phyloP scores from a whole-genome alignment of 1,140 invertebrate species.

The Hylyphantes graminicola region DNA sequence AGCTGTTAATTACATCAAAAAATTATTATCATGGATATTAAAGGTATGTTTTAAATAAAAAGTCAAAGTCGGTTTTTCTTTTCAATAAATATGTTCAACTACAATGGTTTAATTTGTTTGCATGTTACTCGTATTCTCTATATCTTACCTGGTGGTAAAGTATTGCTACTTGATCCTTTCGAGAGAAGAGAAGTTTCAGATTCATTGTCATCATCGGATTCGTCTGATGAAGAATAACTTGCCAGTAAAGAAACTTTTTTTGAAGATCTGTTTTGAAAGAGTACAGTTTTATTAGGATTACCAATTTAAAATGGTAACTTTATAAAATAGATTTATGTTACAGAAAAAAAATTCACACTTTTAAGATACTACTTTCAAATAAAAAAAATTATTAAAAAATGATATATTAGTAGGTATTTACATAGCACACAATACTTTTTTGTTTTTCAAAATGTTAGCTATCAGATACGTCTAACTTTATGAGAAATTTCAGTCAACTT shows the following conservation, averaged over 20 bases:
- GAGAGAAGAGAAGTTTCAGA: neutral
- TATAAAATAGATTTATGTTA: too few relatives aligned
- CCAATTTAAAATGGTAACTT: too few relatives aligned
- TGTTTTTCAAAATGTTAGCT: too few relatives aligned
- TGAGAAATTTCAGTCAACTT: too few relatives aligned
- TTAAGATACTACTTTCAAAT: too few relatives aligned
- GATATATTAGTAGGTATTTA: too few relatives aligned
- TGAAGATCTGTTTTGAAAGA: neutral
- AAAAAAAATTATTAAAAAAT: too few relatives aligned
- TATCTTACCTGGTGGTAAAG: neutral
- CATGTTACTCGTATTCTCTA: neutral
- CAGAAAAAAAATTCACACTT: too few relatives aligned
- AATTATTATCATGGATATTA: neutral
- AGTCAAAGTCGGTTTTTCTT: neutral
- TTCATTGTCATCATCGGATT: constrained; percentile 28
- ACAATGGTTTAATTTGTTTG: neutral
- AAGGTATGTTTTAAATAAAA: neutral
- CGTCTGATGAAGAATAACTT: constrained; percentile 19
- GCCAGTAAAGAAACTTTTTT: neutral
- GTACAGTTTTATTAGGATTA: too few relatives aligned
- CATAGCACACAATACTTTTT: too few relatives aligned
- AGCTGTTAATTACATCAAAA: neutral
- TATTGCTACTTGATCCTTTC: neutral
- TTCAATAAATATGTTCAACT: neutral
- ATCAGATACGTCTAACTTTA: too few relatives aligned